Conservation (phyloP, 2,797 vertebrate genomes). For the Heteromormyrus szaboi region DNA sequence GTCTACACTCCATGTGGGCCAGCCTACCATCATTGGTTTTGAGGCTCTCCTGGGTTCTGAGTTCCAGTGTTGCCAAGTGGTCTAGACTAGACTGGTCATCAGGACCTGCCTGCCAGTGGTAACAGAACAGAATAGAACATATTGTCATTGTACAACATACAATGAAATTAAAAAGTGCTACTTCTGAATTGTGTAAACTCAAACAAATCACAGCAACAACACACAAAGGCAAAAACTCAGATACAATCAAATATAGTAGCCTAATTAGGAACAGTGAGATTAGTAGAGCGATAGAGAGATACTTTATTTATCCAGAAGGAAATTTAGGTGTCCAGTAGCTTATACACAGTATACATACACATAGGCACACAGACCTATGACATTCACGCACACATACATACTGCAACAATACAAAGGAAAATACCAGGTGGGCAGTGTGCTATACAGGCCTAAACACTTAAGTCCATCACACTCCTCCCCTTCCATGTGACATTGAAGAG, state of each 20-base stretch:
- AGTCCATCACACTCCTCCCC: too few relatives aligned
- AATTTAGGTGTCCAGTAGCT: too few relatives aligned
- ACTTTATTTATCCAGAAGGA: too few relatives aligned
- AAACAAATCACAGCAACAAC: not conserved
- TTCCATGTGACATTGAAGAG: too few relatives aligned
- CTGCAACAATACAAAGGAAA: too few relatives aligned
- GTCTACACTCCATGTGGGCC: not conserved
- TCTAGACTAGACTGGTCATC: constrained; percentile 32
- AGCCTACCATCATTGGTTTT: constrained; percentile 53
- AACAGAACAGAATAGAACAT: not conserved
- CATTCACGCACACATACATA: too few relatives aligned
- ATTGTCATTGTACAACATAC: not conserved
- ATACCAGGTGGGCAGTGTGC: too few relatives aligned
- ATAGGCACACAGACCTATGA: too few relatives aligned
- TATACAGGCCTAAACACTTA: too few relatives aligned
- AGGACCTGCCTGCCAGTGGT: constrained; percentile 29
- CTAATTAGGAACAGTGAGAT: not conserved
- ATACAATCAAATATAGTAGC: not conserved
- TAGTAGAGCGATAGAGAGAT: too few relatives aligned
- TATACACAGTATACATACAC: too few relatives aligned
- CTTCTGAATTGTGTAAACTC: not conserved
- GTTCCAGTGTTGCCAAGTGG: constrained; percentile 44
- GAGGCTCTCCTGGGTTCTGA: constrained; percentile 42
- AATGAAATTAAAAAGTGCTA: not conserved
- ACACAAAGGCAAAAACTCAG: not conserved